A percentile compares a stretch with the other conserved stretches of the same genome.
These are phyloP conservation scores for Anniella stebbinsi DNA, from an alignment of 2,797 vertebrate genomes.

Conservation along the genomic window DNA sequence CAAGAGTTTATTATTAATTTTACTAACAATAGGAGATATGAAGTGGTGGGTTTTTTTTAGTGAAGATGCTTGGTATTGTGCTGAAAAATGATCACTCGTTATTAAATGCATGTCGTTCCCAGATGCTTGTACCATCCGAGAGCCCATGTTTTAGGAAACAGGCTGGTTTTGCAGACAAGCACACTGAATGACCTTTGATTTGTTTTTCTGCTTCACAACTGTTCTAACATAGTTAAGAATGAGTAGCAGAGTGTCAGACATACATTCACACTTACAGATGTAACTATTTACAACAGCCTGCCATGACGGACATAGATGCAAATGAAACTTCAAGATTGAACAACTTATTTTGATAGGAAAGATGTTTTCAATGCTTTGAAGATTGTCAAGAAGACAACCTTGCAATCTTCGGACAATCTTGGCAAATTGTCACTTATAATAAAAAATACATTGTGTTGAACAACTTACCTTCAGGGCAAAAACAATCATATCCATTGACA, in stretches of 20 bases:
- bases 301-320: constrained; percentile 39
- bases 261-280: neutral
- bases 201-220: neutral
- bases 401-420: constrained; percentile 55
- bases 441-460: constrained; percentile 66
- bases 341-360: constrained; percentile 13
- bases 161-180: neutral
- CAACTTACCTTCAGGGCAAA: constrained; percentile 80
- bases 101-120: neutral
- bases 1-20: neutral
- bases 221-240: constrained; percentile 26
- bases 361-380: constrained; percentile 53
- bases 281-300: neutral
- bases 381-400: constrained; percentile 38
- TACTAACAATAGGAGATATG: neutral
- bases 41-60: neutral
- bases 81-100: neutral
- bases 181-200: neutral
- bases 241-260: neutral
- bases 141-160: neutral
- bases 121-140: neutral
- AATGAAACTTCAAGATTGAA: constrained; percentile 52
- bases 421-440: constrained; percentile 65
- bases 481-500: constrained; percentile 80
- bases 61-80: constrained; percentile 3